Base-by-base conservation (phyloP, 2,797 vertebrate genomes). In the Halcyon smyrnensis region DNA sequence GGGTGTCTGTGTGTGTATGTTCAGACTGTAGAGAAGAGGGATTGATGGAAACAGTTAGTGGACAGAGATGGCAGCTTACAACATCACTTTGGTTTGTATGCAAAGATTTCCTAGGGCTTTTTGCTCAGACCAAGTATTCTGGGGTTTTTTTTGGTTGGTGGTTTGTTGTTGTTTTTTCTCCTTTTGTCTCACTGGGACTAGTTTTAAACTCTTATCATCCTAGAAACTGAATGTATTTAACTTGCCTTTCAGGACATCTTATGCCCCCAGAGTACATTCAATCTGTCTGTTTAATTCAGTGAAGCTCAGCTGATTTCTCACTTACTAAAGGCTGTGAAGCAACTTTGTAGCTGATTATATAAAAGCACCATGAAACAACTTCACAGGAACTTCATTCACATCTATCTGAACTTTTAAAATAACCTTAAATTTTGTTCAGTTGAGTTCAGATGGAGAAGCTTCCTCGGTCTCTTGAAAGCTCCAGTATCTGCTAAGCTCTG, bases 271-370 rank as follows among this genome's bases (percentile, higher is more conserved):
- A 93, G 90, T 90, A 76, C 1, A 0, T 93, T 97, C 95, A 92
- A 92, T 97, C 75, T 85, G 77, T 28, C 86, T 95, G 95, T 96
- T 95, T 96, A 96, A 95, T 94, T 94, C 94, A 71, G 57, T 87
- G 82, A 91, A 95, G 54, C 76, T 95, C 92, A 94, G 87, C 87
- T 93, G 84, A 93, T 95, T 96, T 96, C 91, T 84, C 91, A 86
- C 56, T 77, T 91, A 75, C 68, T 85, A 82, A 80, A 92, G 85
- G 54, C 90, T 94, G 80, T 78, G 84, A 95, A 97, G 73, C 93
- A 90, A 81, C 87, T 94, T 94, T 96, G 81, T 86, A 87, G 57
- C 81, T 70, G 56, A 84, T 96, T 93, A 69, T 97, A 73, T 88
- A 89, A 94, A 96, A 88, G 63, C 59, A 43, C 64, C 18, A 24